Percentiles rank a stretch among this genome's conserved stretches.
phyloP scores from a whole-genome alignment of 2,113 vertebrate species.

The Misgurnus mizolepis region DNA sequence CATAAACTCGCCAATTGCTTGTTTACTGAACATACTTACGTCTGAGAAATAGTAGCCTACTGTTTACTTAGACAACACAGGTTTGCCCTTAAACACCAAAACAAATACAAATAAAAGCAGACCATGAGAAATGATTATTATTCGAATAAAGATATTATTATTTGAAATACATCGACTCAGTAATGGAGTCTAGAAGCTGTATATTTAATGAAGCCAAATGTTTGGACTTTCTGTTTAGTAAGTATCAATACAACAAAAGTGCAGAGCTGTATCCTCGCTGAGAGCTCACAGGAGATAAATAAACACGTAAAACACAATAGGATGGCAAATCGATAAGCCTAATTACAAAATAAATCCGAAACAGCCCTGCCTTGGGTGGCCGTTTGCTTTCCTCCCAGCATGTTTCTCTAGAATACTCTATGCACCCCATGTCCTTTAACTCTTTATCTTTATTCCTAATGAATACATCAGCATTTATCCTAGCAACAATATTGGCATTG shows the following conservation, averaged over 20 bases:
- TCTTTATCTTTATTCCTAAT: constrained; percentile 32
- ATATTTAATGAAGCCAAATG: constrained; percentile 31
- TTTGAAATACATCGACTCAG: constrained; percentile 36
- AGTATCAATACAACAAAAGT: constrained; percentile 37
- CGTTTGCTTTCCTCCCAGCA: constrained; percentile 3
- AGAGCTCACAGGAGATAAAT: constrained; percentile 35
- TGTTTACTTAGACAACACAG: too few species aligned
- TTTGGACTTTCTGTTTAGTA: constrained; percentile 33
- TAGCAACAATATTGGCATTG: neutral
- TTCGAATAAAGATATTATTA: constrained; percentile 2
- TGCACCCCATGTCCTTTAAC: neutral
- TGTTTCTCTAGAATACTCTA: neutral
- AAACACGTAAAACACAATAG: constrained; percentile 34
- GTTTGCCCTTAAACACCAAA: neutral
- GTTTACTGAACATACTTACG: neutral
- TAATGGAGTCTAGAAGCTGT: constrained; percentile 23
- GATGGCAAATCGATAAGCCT: constrained; percentile 48
- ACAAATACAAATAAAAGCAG: constrained; percentile 25
- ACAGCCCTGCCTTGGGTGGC: constrained; percentile 24
- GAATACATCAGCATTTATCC: neutral
- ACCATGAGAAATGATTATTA: neutral
- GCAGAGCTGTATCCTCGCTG: constrained; percentile 38
- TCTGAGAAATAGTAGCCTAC: neutral
- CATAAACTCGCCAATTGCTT: constrained; percentile 7
- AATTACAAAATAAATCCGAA: constrained; percentile 56